Base-by-base conservation (phyloP, 1,140 invertebrate genomes). In the Lamellibrachia luymesi region DNA sequence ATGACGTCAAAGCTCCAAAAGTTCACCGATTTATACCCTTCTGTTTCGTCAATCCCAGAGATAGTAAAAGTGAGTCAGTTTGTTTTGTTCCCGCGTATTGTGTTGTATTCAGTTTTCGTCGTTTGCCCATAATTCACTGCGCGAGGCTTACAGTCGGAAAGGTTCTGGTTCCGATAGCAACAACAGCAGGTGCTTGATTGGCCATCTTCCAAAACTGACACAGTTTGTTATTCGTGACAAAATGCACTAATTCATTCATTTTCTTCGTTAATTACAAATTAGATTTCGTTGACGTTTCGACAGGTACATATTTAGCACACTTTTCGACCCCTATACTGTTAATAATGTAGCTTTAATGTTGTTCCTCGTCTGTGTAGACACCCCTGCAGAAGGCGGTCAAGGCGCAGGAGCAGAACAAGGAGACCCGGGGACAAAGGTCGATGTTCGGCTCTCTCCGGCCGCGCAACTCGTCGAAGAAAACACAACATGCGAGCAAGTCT, bases 331-430 rank as follows among this genome's bases (percentile, higher is more conserved):
- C 6, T 56, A 56, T 38, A 38, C 38, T 38, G 38, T 38, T 38
- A 38, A 38, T 56, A 56, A 56, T 56, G 52, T 13, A 56, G 13
- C 13, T 6, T 56, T 56, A 56, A 56, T 13, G 52, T 56, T 56
- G 52, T 56, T 13, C 6, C 52, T 56, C 90, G 6, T 6, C n/a
- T 13, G 13, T 91, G 91, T 51, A 51, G 49, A 51, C 91, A 25
- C 91, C 91, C 2, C 8, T 91, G 91, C 38, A 91, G 91, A 91
- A 91, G 51, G 91, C 91, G 51, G 51, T 91, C 91, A 51, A 91
- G 51, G 91, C 49, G 51, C 91, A 91, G 17, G 51, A 91, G n/a
- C 91, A 91, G 91, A 91, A 91, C 51, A 91, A 91, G 27, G 91
- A 91, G 51, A 91, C 91, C 7, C 91, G 91, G 17, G 91, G 91